Conservation (phyloP, 2,797 vertebrate genomes). For the Sparus aurata region DNA sequence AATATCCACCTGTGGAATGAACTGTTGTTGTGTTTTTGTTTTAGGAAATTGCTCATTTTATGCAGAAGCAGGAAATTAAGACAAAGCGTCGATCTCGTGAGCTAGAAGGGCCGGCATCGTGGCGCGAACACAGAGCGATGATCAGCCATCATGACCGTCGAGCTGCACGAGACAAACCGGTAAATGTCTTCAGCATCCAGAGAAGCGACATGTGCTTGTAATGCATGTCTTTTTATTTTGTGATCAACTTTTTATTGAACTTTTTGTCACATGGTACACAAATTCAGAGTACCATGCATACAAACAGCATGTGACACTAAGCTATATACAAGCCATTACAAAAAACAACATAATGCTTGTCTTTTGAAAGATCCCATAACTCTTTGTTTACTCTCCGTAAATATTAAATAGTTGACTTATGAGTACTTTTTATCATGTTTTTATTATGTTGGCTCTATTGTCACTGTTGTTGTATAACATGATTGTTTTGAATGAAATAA, state of each 20-base stretch:
- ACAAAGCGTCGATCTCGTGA: conserved; percentile 78
- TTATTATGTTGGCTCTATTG: no score
- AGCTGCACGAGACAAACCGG: conserved; percentile 73
- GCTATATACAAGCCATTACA: no score
- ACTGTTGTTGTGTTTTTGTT: not conserved
- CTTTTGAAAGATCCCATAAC: not conserved
- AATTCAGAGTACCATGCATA: no score
- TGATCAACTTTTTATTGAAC: no score
- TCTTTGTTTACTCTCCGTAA: not conserved
- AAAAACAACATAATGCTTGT: not conserved
- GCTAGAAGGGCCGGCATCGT: conserved; percentile 70
- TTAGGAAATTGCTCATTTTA: conserved; percentile 90
- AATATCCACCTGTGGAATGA: not conserved
- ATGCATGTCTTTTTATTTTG: not conserved
- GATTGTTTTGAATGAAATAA: not conserved
- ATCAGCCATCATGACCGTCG: conserved; percentile 68
- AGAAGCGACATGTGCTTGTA: not conserved
- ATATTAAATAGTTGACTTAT: no score
- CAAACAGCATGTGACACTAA: no score
- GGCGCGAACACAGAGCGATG: conserved; percentile 73
- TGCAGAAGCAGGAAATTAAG: conserved; percentile 88
- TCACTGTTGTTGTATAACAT: no score
- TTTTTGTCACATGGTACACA: no score
- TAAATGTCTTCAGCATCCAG: conserved; percentile 20
- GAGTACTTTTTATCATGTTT: no score